A percentile compares a stretch with the other conserved stretches of the same genome.
Evolutionary conservation across 2,797 vertebrate genomes (phyloP).

Genomic region (Valencia hispanica): DNA sequence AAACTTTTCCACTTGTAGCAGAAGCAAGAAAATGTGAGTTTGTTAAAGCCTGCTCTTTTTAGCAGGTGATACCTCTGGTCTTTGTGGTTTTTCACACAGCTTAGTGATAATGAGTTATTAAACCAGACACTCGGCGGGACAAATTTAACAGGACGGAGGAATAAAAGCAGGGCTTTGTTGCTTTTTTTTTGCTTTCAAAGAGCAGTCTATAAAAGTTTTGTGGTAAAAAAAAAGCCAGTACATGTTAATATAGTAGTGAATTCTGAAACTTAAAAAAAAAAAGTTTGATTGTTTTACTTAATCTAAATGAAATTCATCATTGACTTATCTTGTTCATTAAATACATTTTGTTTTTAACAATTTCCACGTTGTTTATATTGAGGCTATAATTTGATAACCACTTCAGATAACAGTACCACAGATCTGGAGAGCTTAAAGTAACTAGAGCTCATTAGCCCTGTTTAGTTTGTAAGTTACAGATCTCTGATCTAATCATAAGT

Average conservation of each 20-base stretch:
- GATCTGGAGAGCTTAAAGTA: constrained; percentile 12
- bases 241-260: background rate
- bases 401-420: background rate
- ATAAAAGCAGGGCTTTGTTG: constrained; percentile 20
- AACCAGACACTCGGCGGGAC: constrained; percentile 66
- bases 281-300: constrained; percentile 18
- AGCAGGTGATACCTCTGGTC: constrained; percentile 63
- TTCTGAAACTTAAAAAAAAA: background rate
- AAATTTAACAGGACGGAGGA: constrained; percentile 48
- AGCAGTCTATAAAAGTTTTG: constrained; percentile 37
- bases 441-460: constrained; percentile 18
- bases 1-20: constrained; percentile 59
- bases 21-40: constrained; percentile 33
- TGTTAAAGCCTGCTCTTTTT: constrained; percentile 39
- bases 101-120: constrained; percentile 78
- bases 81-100: constrained; percentile 73
- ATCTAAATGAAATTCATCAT: background rate
- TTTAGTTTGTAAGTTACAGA: constrained; percentile 37
- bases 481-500: constrained; percentile 44
- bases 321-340: background rate
- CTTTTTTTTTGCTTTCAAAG: constrained; percentile 23
- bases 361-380: background rate
- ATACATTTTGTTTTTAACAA: background rate
- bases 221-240: background rate
- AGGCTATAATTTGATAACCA: constrained; percentile 9